Evolutionary conservation across 2,113 vertebrate species (phyloP), one percentile per base, ranked within the genome.

Genomic region (Oncorhynchus mykiss): DNA sequence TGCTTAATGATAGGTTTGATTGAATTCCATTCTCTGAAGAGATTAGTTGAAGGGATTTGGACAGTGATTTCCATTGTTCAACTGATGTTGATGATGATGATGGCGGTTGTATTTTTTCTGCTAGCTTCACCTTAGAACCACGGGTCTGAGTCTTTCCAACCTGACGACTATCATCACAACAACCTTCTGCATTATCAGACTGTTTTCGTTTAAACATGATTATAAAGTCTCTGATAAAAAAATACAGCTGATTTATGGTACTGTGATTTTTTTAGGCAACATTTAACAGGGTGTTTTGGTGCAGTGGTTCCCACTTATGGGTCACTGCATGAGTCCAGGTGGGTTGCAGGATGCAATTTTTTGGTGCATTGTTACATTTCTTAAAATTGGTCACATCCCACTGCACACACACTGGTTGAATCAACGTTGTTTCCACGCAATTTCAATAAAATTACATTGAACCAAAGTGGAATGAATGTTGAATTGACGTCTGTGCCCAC

Each of bases 201-300:
- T 77, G 71, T 45, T 45, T 74, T 66, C 3, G 68, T 81, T 86
- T 75, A 3, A 77, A 51, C 73, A 68, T 77, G 82, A 78, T 84
- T 70, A 67, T 20, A 45, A 83, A 82, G 27, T 62, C 14, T 3
- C 9, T 71, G n/a, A 49, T 48, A 49, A 49, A 62, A 62, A 62
- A 8, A 62, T n/a, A 22, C n/a, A n/a, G 14, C n/a, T 62, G 18
- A 24, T 62, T n/a, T 11, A 9, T 22, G 16, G n/a, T 62, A n/a
- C 2, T 62, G n/a, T 62, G n/a, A 24, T 62, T 54, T 18, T 18
- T 54, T 54, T 4, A 54, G 16, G 1, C 51, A 13, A 54, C 51
- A 54, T 18, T 54, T 54, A 54, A 4, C 2, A 45, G 39, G 9
- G 39, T 45, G 3, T 18, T 45, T 9, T 45, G 39, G 9, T 45